Base-by-base conservation (phyloP, 2,888 invertebrate genomes). In the Coelopa pilipes region DNA sequence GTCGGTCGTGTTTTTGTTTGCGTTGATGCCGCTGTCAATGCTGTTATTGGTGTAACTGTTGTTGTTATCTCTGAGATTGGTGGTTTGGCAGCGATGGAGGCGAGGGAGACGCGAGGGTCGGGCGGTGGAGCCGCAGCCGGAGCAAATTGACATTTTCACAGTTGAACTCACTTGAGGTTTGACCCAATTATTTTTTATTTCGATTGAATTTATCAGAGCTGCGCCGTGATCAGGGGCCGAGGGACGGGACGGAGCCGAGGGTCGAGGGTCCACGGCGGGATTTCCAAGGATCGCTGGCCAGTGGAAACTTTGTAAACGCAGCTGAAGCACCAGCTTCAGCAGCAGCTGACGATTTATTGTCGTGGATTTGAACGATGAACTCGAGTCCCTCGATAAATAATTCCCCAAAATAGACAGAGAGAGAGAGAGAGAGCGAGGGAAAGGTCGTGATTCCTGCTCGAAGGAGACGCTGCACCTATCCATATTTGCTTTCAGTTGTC, bases 141-240 rank as follows among this genome's bases (percentile, higher is more conserved):
- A 59, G 47, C 70, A 70, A 70, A 70, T 70, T 70, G 60, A 59
- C 59, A 70, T 70, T 70, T 70, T 59, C 49, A 57, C 57, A 45
- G 45, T 55, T 55, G 55, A 69, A 57, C 68, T 69, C 66, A 66
- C 66, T 66, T 49, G 66, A 19, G 66, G 66, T 50, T 49, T 49
- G 66, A 66, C 50, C 45, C 34, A 69, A 34, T 57, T 57, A 45
- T 69, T 69, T 53, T 34, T 34, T 34, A 34, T 34, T 34, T 53
- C n/a, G 15, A n/a, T 53, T n/a, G 53, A 53, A 53, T 53, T 21
- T 59, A 4, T 59, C 57, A 4, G 12, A 13, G 12, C 57, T 59
- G 7, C 19, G 24, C 24, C 57, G 55, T n/a, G n/a, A 34, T 34
- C 34, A 34, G 34, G 34, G 34, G 34, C 34, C 34, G 7, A 4